Evolutionary conservation across 2,797 vertebrate species (phyloP).

Genomic region (Thalassophryne amazonica): DNA sequence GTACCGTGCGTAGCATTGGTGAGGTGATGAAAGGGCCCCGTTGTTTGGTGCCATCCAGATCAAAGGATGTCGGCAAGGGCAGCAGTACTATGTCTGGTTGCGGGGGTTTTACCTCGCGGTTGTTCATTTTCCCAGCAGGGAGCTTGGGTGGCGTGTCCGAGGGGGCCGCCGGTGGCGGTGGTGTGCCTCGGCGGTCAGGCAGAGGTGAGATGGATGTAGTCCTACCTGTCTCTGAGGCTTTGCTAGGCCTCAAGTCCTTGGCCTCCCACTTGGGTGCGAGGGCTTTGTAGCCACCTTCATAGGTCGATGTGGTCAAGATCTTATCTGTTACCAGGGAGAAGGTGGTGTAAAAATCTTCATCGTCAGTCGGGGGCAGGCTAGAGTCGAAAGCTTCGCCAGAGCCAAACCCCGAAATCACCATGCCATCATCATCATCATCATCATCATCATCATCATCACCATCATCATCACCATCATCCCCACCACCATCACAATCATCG

Average conservation of each 20-base stretch:
- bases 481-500: slow-evolving; percentile 99
- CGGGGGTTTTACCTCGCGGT: slow-evolving; percentile 97
- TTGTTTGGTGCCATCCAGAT: slow-evolving; percentile 98
- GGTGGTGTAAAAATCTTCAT: slow-evolving; percentile 99
- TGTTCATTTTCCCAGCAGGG: slow-evolving; percentile 99
- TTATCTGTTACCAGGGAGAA: slow-evolving; percentile 99
- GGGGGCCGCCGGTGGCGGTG: slow-evolving; percentile 86
- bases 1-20: slow-evolving; percentile 99
- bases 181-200: slow-evolving; percentile 90
- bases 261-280: slow-evolving; percentile 98
- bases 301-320: slow-evolving; percentile 99
- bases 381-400: slow-evolving; percentile 99
- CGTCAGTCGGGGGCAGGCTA: slow-evolving; percentile 99
- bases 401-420: slow-evolving; percentile 99
- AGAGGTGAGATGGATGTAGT: slow-evolving; percentile 93
- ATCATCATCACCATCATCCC: slow-evolving; percentile 99
- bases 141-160: slow-evolving; percentile 94
- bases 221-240: slow-evolving; percentile 98
- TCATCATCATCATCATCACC: slow-evolving; percentile 95
- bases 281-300: slow-evolving; percentile 99
- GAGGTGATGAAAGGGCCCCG: slow-evolving; percentile 98
- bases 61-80: slow-evolving; percentile 96
- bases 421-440: slow-evolving; percentile 86
- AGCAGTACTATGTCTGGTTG: slow-evolving; percentile 98
- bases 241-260: slow-evolving; percentile 99